A percentile compares a stretch with the other conserved stretches of the same genome.
Evolutionary conservation across 2,888 invertebrate species (phyloP).

Genomic region (Bombylius discolor): DNA sequence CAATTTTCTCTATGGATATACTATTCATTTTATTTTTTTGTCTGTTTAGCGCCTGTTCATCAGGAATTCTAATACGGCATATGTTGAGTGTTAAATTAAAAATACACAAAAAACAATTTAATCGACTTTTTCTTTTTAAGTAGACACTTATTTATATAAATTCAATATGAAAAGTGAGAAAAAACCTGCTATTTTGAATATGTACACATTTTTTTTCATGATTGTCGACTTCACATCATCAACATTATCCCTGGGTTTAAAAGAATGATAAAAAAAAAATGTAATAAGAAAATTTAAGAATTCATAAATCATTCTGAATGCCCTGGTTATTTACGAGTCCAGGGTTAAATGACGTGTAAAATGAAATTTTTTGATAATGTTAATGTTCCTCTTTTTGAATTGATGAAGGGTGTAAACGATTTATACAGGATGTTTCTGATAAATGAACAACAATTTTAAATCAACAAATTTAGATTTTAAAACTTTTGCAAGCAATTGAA

Average conservation of each 20-base stretch:
- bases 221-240: background rate
- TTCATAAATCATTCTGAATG: conserved; percentile 3
- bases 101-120: background rate
- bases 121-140: no score
- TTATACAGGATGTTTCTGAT: no score
- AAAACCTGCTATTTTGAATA: no score
- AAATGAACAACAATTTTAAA: no score
- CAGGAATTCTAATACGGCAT: conserved; percentile 1
- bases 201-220: no score
- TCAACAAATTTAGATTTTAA: no score
- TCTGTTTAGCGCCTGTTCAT: background rate
- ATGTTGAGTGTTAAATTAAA: background rate
- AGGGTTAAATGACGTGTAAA: background rate
- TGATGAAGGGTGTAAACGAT: background rate
- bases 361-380: background rate
- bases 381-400: background rate
- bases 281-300: background rate
- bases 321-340: conserved; percentile 1
- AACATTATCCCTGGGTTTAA: background rate
- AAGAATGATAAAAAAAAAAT: background rate
- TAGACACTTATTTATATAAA: no score
- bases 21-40: no score
- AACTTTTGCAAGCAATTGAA: no score
- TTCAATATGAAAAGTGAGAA: no score
- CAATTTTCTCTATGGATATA: no score